These are phyloP conservation scores for Drosophila erecta DNA, from an alignment of 1,140 invertebrate genomes.

Conservation along the genomic window DNA sequence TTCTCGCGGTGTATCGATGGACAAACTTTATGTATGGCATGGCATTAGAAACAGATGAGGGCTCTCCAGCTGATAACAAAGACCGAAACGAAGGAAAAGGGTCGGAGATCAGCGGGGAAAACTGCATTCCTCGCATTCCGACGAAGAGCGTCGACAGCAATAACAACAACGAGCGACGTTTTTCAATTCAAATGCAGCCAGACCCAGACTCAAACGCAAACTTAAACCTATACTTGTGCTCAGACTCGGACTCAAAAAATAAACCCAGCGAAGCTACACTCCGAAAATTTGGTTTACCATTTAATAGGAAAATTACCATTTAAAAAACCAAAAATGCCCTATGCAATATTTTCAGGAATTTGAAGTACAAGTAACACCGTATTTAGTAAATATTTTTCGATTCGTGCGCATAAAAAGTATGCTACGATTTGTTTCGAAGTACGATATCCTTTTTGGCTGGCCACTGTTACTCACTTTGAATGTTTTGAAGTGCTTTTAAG, in stretches of 20 bases:
- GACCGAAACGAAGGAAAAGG: slow-evolving; percentile 3
- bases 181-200: slow-evolving; percentile 77
- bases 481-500: no score
- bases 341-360: no score
- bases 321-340: no score
- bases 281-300: not conserved
- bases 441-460: no score
- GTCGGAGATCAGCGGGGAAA: slow-evolving; percentile 16
- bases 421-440: no score
- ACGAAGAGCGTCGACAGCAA: slow-evolving; percentile 24
- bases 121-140: slow-evolving; percentile 76
- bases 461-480: no score
- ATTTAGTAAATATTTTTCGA: no score
- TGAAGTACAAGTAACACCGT: no score
- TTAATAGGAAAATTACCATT: no score
- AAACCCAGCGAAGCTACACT: slow-evolving; percentile 7
- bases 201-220: slow-evolving; percentile 42
- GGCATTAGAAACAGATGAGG: slow-evolving; percentile 36
- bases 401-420: no score
- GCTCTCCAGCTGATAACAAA: slow-evolving; percentile 62
- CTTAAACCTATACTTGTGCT: slow-evolving; percentile 21
- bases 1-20: slow-evolving; percentile 2
- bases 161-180: slow-evolving; percentile 23
- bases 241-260: slow-evolving; percentile 35
- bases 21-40: slow-evolving; percentile 8